Evolutionary conservation across 2,888 invertebrate genomes (phyloP).

Genomic region (Meteorus cinctellus): DNA sequence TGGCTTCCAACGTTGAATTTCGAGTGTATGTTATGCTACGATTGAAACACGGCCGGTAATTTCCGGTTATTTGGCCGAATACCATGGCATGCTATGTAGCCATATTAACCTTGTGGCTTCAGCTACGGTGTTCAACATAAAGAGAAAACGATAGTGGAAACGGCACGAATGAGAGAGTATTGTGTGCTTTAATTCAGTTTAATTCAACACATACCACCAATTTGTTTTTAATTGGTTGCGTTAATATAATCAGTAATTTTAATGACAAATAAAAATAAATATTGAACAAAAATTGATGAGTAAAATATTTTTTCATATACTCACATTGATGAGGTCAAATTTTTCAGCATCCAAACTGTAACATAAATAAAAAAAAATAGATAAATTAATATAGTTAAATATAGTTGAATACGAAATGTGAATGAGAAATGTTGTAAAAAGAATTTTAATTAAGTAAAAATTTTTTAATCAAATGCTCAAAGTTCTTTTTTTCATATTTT

Average conservation of each 20-base stretch:
- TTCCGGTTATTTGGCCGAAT: constrained; percentile 63
- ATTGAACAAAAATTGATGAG: background rate
- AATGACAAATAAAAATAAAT: background rate
- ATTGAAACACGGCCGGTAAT: constrained; percentile 65
- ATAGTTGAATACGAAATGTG: background rate
- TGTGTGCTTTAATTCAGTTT: background rate
- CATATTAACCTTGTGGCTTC: constrained; percentile 50
- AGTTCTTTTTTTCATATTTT: no score
- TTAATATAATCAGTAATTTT: no score
- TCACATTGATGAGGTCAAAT: constrained; percentile 92
- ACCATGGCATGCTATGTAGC: constrained; percentile 53
- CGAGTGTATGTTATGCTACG: constrained; percentile 52
- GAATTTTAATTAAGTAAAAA: background rate
- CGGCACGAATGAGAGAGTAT: constrained; percentile 22
- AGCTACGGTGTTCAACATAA: constrained; percentile 36
- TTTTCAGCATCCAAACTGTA: constrained; percentile 87
- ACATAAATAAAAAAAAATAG: constrained; percentile 63
- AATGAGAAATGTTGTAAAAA: constrained; percentile 16
- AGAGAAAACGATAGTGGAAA: constrained; percentile 29
- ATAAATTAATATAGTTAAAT: constrained; percentile 11
- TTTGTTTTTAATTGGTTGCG: background rate
- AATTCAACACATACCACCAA: background rate
- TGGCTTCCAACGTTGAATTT: constrained; percentile 51
- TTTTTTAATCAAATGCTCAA: background rate
- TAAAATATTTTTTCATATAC: constrained; percentile 71